phyloP scores from a whole-genome alignment of 2,888 invertebrate species.

The Malthinus flaveolus region DNA sequence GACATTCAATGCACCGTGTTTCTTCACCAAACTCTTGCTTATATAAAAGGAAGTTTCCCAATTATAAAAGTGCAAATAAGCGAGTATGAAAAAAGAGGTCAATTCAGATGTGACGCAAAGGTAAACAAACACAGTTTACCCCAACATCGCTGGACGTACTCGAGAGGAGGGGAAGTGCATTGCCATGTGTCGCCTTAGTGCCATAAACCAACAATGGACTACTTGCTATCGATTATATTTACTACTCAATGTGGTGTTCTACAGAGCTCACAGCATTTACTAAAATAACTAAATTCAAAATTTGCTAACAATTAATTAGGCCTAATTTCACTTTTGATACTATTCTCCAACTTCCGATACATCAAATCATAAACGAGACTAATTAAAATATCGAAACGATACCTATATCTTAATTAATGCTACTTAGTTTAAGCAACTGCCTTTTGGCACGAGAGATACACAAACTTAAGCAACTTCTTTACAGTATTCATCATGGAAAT shows the following conservation, averaged over 20 bases:
- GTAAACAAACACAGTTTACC: constrained; percentile 11
- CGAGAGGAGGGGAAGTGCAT: constrained; percentile 52
- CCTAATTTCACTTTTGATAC: constrained; percentile 33
- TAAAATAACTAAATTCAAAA: constrained; percentile 33
- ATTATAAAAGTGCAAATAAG: background rate
- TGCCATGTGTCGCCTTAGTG: constrained; percentile 52
- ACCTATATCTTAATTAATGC: constrained; percentile 28
- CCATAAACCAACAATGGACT: constrained; percentile 47
- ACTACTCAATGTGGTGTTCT: constrained; percentile 47
- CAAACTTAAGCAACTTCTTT: constrained; percentile 17
- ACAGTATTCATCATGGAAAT: too few relatives aligned
- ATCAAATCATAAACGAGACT: constrained; percentile 15
- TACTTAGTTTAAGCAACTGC: constrained; percentile 44
- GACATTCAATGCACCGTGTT: constrained; percentile 25
- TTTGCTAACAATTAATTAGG: constrained; percentile 34
- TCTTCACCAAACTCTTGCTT: constrained; percentile 36
- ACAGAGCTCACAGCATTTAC: constrained; percentile 46
- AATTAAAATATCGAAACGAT: constrained; percentile 28
- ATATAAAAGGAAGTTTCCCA: constrained; percentile 27
- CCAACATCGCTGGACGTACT: constrained; percentile 50
- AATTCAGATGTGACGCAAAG: constrained; percentile 38
- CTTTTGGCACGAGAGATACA: constrained; percentile 43
- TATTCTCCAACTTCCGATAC: constrained; percentile 13
- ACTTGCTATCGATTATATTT: constrained; percentile 43
- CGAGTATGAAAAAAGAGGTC: constrained; percentile 19